Evolutionary conservation across 2,888 invertebrate species (phyloP).

Genomic region (Morpho helenor): DNA sequence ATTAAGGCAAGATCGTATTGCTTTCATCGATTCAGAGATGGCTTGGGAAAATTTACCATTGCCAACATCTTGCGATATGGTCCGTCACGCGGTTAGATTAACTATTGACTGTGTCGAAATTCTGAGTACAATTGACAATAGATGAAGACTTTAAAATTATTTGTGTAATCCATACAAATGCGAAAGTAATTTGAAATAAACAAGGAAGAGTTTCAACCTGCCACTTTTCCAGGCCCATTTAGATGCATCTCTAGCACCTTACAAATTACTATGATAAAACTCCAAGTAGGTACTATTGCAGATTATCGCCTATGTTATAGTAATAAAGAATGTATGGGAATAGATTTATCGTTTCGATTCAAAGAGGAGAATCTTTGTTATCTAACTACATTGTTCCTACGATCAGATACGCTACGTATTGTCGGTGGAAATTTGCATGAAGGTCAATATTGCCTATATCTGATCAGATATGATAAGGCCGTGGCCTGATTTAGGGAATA

Average conservation of each 20-base stretch:
- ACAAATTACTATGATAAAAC: background rate
- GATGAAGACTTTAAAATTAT: background rate
- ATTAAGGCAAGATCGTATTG: too few species aligned
- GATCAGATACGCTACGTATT: constrained; percentile 20
- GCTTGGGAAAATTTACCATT: constrained; percentile 27
- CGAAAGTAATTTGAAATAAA: too few species aligned
- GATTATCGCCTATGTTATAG: constrained; percentile 13
- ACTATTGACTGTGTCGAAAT: constrained; percentile 8
- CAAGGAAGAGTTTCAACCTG: too few species aligned
- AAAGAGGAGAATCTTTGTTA: constrained; percentile 20
- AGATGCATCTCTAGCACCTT: too few species aligned
- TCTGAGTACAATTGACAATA: constrained; percentile 4
- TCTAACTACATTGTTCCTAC: constrained; percentile 20
- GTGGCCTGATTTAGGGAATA: background rate
- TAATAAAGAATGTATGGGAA: constrained; percentile 20
- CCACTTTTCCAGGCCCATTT: too few species aligned
- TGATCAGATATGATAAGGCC: constrained; percentile 12
- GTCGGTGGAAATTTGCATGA: constrained; percentile 13
- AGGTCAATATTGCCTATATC: constrained; percentile 17
- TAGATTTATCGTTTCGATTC: constrained; percentile 20
- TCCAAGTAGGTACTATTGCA: constrained; percentile 3
- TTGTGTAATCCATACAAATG: too few species aligned
- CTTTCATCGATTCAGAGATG: background rate
- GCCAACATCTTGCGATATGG: constrained; percentile 15
- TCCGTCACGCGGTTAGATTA: constrained; percentile 10